Percentiles rank a stretch among this genome's conserved stretches.
Evolutionary conservation across 2,888 invertebrate genomes (phyloP).

Genomic region (Tortrix viridana): DNA sequence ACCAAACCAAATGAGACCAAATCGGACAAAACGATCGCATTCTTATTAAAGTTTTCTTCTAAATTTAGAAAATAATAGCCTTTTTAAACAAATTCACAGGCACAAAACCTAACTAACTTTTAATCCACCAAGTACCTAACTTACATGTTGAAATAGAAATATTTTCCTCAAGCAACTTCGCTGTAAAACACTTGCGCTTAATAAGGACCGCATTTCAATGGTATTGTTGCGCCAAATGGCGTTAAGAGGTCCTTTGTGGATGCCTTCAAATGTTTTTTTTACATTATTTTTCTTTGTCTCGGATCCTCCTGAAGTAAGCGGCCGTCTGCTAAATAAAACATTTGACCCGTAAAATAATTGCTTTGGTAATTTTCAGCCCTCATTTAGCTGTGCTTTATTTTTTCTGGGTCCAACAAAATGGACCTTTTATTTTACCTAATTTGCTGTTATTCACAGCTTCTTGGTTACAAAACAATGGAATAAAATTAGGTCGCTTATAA

Average conservation of each 20-base stretch:
- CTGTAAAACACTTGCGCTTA: slow-evolving; percentile 56
- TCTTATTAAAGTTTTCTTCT: too few relatives aligned
- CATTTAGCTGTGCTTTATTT: slow-evolving; percentile 63
- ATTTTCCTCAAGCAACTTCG: background rate
- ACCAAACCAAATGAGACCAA: too few relatives aligned
- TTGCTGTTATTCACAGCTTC: slow-evolving; percentile 14
- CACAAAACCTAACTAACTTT: too few relatives aligned
- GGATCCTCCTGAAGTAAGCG: slow-evolving; percentile 52
- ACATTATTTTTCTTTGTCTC: slow-evolving; percentile 71
- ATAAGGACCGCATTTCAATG: slow-evolving; percentile 60
- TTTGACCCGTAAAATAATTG: slow-evolving; percentile 74
- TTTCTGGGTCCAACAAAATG: slow-evolving; percentile 37
- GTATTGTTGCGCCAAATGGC: slow-evolving; percentile 60
- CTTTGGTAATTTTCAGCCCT: slow-evolving; percentile 67
- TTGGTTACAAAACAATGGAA: slow-evolving; percentile 6
- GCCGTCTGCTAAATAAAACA: slow-evolving; percentile 68
- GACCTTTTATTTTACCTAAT: slow-evolving; percentile 15
- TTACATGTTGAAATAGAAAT: background rate
- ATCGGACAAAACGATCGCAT: too few relatives aligned
- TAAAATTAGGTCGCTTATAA: background rate
- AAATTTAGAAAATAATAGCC: too few relatives aligned
- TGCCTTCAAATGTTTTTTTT: slow-evolving; percentile 64
- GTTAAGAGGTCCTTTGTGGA: slow-evolving; percentile 68
- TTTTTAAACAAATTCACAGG: too few relatives aligned
- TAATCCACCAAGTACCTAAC: too few relatives aligned